A percentile compares a stretch with the other conserved stretches of the same genome.
These are phyloP conservation scores for Saguinus midas DNA, from an alignment of 2,113 vertebrate species.

Conservation along the genomic window DNA sequence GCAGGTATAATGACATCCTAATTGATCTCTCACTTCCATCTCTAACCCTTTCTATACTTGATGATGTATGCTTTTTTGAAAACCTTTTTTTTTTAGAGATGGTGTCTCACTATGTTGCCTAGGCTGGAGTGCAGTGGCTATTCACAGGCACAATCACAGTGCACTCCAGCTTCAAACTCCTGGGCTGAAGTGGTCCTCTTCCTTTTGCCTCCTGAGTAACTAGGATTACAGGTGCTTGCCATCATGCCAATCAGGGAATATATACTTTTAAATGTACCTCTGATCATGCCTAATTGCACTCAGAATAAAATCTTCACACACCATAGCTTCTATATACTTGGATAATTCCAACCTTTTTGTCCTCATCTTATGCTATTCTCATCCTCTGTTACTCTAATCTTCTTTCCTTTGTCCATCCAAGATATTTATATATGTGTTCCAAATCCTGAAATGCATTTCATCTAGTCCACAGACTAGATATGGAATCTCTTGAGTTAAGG, in stretches of 20 bases:
- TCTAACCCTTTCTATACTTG: not conserved
- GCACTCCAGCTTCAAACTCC: not conserved
- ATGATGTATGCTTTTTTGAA: not conserved
- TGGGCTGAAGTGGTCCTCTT: not conserved
- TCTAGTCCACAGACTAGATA: not conserved
- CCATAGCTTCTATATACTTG: not conserved
- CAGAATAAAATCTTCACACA: not conserved
- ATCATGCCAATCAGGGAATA: not conserved
- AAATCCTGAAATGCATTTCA: not conserved
- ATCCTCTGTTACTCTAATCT: not conserved
- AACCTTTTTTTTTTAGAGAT: not conserved
- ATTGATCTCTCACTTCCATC: not conserved
- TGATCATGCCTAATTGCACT: not conserved
- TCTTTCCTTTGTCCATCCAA: not conserved
- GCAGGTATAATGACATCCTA: not conserved
- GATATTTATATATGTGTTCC: not conserved
- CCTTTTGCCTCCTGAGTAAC: not conserved
- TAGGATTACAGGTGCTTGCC: not conserved
- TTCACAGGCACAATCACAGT: not conserved
- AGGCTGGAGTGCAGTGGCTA: not conserved
- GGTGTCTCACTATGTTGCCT: not conserved
- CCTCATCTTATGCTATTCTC: not conserved
- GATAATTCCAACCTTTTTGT: not conserved
- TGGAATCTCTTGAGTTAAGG: not conserved
- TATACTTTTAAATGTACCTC: not conserved